These are phyloP conservation scores for Lasioglossum leucozonium DNA, from an alignment of 2,888 invertebrate species.

Conservation along the genomic window DNA sequence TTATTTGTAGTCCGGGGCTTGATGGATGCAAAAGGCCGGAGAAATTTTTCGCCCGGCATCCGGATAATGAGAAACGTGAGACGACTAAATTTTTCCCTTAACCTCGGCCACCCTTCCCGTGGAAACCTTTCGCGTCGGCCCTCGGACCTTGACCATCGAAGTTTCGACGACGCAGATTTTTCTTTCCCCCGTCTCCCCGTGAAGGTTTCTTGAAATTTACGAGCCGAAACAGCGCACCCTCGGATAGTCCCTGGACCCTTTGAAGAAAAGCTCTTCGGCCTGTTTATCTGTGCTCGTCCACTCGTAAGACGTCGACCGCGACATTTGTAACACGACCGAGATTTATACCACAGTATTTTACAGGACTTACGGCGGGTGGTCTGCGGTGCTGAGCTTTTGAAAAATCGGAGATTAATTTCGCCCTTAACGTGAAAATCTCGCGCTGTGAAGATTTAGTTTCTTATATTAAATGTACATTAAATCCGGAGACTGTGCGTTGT, in stretches of 20 bases:
- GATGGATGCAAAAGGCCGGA: background rate
- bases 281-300: slow-evolving; percentile 65
- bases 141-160: slow-evolving; percentile 30
- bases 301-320: slow-evolving; percentile 43
- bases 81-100: slow-evolving; percentile 11
- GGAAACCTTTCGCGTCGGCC: background rate
- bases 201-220: slow-evolving; percentile 60
- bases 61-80: slow-evolving; percentile 18
- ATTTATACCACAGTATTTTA: slow-evolving; percentile 43
- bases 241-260: slow-evolving; percentile 45
- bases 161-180: slow-evolving; percentile 58
- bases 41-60: background rate
- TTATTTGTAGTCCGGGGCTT: background rate
- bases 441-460: no score
- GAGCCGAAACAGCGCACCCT: slow-evolving; percentile 54
- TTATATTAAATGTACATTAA: no score
- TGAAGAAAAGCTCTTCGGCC: slow-evolving; percentile 29
- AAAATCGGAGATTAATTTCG: background rate
- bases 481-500: background rate
- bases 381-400: background rate
- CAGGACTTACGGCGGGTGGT: background rate
- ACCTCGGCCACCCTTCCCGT: background rate
- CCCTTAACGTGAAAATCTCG: background rate
- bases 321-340: slow-evolving; percentile 47
- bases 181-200: slow-evolving; percentile 42